phyloP scores from a whole-genome alignment of 2,113 vertebrate species.

The Pseudolaguvia tuberculata region DNA sequence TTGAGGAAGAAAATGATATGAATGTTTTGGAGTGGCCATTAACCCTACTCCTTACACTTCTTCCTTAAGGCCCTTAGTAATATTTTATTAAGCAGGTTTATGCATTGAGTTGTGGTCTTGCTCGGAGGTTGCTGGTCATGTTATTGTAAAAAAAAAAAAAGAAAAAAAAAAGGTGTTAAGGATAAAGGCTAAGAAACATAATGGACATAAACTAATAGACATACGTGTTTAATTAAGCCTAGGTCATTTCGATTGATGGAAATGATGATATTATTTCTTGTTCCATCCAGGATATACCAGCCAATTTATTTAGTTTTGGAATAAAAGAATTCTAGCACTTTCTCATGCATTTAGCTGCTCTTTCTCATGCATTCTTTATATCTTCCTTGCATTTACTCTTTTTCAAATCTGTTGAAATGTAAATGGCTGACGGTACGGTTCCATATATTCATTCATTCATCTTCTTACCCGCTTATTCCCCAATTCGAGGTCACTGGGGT shows the following conservation, averaged over 20 bases:
- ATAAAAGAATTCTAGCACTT: background rate
- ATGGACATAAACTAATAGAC: background rate
- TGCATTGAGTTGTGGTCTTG: slow-evolving; percentile 60
- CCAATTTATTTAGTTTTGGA: too few species aligned
- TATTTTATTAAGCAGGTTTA: slow-evolving; percentile 75
- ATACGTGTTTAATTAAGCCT: too few species aligned
- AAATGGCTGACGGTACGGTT: background rate
- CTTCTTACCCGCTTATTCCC: too few species aligned
- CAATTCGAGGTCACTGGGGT: too few species aligned
- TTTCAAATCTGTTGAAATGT: background rate
- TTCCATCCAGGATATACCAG: too few species aligned
- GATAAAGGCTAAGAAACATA: background rate
- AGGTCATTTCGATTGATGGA: too few species aligned
- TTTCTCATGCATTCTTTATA: background rate
- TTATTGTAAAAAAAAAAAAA: slow-evolving; percentile 17
- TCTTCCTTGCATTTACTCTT: background rate
- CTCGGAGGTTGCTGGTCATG: slow-evolving; percentile 64
- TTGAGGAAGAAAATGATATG: slow-evolving; percentile 30
- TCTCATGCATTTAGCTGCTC: background rate
- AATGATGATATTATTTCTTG: too few species aligned
- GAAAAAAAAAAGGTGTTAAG: slow-evolving; percentile 1
- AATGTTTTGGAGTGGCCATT: slow-evolving; percentile 22
- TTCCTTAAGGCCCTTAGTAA: slow-evolving; percentile 59
- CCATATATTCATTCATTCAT: too few species aligned
- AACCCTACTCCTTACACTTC: slow-evolving; percentile 47